A percentile compares a stretch with the other conserved stretches of the same genome.
Evolutionary conservation across 2,113 vertebrate species (phyloP).

Genomic region (Stigmatopora nigra): DNA sequence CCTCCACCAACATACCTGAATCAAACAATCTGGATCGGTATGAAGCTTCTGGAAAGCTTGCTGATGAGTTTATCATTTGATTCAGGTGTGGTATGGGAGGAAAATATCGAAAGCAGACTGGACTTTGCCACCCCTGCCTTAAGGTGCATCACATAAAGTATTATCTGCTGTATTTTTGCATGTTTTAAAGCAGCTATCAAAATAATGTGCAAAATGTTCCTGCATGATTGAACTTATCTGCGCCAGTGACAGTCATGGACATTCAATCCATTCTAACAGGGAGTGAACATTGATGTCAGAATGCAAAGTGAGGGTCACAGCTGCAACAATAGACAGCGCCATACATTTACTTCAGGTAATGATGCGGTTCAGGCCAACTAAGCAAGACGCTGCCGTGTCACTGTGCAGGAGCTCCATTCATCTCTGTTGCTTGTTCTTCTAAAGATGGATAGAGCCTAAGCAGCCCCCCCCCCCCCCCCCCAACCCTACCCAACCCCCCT

Average conservation of each 20-base stretch:
- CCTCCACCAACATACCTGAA: too few relatives aligned
- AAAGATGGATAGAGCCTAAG: conserved; percentile 57
- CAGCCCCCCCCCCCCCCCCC: too few relatives aligned
- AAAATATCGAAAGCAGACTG: too few relatives aligned
- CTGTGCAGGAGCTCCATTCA: conserved; percentile 43
- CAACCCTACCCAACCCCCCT: conserved; percentile 8
- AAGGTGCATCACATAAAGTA: not conserved
- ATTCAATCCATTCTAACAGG: too few relatives aligned
- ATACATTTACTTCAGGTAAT: conserved; percentile 37
- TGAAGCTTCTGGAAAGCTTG: too few relatives aligned
- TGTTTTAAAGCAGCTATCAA: not conserved
- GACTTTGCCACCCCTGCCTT: too few relatives aligned
- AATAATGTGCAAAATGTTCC: not conserved
- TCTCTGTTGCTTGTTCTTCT: conserved; percentile 56
- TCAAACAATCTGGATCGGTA: too few relatives aligned
- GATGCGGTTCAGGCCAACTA: conserved; percentile 39
- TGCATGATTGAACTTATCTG: not conserved
- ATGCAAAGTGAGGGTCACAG: conserved; percentile 7
- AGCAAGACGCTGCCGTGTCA: conserved; percentile 43
- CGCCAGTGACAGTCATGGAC: too few relatives aligned
- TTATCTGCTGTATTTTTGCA: not conserved
- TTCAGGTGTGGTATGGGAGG: too few relatives aligned
- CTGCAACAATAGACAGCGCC: conserved; percentile 22
- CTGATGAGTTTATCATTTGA: too few relatives aligned
- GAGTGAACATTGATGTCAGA: conserved; percentile 9